Evolutionary conservation across 2,113 vertebrate species (phyloP), one percentile per base, ranked within the genome.

Genomic region (Andinoacara biseriatus): DNA sequence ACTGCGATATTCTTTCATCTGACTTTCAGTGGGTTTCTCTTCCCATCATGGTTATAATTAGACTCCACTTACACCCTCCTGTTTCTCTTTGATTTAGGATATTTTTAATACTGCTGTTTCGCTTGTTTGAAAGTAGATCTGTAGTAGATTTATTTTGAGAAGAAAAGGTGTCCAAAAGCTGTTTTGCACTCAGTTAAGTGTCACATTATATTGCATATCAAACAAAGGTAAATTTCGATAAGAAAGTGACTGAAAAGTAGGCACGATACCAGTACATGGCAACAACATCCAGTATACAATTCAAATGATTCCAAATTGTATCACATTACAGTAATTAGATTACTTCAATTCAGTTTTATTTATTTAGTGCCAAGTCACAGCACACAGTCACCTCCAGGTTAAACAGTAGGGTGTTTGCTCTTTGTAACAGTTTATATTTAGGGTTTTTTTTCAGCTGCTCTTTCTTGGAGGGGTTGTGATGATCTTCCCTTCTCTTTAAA

Each of bases 41-140:
- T 38, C 26, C 76, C 61, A 26, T 20, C 8, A 5, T 18, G 2
- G 35, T 60, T 78, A 69, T 80, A 81, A 65, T 82, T 82, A 18
- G 46, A 58, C 5, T 0, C 46, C 57, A 1, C n/a, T 63, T 24
- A 15, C 22, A 26, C 31, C 26, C 17, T 76, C 24, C 10, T 7
- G 24, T 58, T 20, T 69, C 31, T 31, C 22, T 22, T 56, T 2
- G 1, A 0, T 58, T 63, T 22, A 59, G 10, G 15, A 0, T 20
- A 49, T 69, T 69, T 69, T 3, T 69, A 52, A 31, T 52, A 72
- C 43, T 52, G 15, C 24, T 69, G 0, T 26, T 52, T 69, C 24
- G 22, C 9, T 49, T 69, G 24, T 46, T 69, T 49, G 10, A 40
- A 49, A 26, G 61, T 43, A 24, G 22, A 67, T 46, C 63, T 29